A percentile compares a stretch with the other conserved stretches of the same genome.
phyloP scores from a whole-genome alignment of 2,888 invertebrate genomes.

The Agapetus fuscipes region DNA sequence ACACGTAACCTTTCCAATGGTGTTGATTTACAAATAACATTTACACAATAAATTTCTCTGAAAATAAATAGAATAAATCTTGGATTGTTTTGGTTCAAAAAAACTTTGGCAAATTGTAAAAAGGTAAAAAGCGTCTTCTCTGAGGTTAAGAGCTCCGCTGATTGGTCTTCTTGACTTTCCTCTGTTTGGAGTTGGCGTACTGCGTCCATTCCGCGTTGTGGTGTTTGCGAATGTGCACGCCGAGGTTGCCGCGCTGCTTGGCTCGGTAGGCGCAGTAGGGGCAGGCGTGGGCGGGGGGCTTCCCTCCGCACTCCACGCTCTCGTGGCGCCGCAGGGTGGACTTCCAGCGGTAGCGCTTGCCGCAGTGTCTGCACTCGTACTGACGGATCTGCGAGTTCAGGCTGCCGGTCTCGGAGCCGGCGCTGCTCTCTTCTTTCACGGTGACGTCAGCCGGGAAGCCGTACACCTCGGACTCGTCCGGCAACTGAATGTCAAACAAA shows the following conservation, averaged over 20 bases:
- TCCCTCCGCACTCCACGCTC: conserved; percentile 76
- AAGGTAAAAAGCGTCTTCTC: conserved; percentile 10
- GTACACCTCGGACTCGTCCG: conserved; percentile 35
- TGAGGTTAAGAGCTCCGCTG: conserved; percentile 8
- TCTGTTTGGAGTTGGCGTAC: conserved; percentile 42
- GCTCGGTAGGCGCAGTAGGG: conserved; percentile 70
- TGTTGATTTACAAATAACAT: no score
- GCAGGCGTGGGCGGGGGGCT: conserved; percentile 73
- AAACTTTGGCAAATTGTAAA: conserved; percentile 37
- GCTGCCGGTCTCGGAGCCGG: conserved; percentile 17
- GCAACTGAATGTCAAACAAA: conserved; percentile 43
- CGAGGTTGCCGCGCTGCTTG: conserved; percentile 72
- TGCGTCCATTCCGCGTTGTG: conserved; percentile 49
- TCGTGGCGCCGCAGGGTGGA: conserved; percentile 74
- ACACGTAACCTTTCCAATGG: no score
- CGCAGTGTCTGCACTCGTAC: conserved; percentile 75
- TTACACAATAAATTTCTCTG: conserved; percentile 25
- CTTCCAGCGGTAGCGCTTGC: conserved; percentile 80
- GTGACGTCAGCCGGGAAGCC: no score
- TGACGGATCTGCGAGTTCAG: conserved; percentile 34
- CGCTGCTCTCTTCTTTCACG: no score
- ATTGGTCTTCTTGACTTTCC: conserved; percentile 36
- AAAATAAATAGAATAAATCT: conserved; percentile 30
- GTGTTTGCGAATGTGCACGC: conserved; percentile 72
- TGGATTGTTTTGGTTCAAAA: conserved; percentile 44